phyloP scores from a whole-genome alignment of 2,888 invertebrate species.

The Leucophora obtusa region DNA sequence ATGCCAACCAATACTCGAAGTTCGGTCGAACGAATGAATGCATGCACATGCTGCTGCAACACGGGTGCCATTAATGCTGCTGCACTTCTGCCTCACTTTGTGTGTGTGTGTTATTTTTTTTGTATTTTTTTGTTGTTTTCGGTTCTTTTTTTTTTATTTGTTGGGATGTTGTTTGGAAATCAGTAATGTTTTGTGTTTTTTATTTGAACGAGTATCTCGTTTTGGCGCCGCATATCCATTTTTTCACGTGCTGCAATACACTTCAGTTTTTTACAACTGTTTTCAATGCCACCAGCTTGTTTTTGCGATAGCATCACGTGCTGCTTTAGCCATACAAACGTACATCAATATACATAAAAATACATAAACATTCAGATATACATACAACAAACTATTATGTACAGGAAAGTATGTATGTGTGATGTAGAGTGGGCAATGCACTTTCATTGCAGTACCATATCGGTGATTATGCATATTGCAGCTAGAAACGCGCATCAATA shows the following conservation, averaged over 20 bases:
- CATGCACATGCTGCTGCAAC: slow-evolving; percentile 57
- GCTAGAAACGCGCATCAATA: slow-evolving; percentile 31
- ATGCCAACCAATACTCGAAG: slow-evolving; percentile 63
- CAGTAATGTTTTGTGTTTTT: slow-evolving; percentile 39
- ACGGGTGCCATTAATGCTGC: slow-evolving; percentile 57
- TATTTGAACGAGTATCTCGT: slow-evolving; percentile 56
- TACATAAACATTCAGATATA: slow-evolving; percentile 3
- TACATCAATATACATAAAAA: neutral
- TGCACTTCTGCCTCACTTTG: slow-evolving; percentile 51
- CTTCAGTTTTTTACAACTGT: slow-evolving; percentile 54
- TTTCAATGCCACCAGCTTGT: slow-evolving; percentile 56
- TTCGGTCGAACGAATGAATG: slow-evolving; percentile 56
- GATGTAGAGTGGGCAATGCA: slow-evolving; percentile 42
- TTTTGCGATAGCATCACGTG: slow-evolving; percentile 57
- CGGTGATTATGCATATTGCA: slow-evolving; percentile 46
- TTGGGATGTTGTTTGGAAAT: slow-evolving; percentile 58
- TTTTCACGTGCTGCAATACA: slow-evolving; percentile 61
- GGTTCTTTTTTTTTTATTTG: slow-evolving; percentile 37
- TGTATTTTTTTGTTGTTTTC: slow-evolving; percentile 37
- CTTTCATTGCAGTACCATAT: slow-evolving; percentile 40
- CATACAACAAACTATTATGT: neutral
- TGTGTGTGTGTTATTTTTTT: slow-evolving; percentile 9
- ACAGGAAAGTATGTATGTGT: neutral
- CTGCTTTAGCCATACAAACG: slow-evolving; percentile 19
- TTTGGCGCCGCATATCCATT: slow-evolving; percentile 61